Base-by-base conservation (phyloP, 2,888 invertebrate species). In the Eupeodes luniger region DNA sequence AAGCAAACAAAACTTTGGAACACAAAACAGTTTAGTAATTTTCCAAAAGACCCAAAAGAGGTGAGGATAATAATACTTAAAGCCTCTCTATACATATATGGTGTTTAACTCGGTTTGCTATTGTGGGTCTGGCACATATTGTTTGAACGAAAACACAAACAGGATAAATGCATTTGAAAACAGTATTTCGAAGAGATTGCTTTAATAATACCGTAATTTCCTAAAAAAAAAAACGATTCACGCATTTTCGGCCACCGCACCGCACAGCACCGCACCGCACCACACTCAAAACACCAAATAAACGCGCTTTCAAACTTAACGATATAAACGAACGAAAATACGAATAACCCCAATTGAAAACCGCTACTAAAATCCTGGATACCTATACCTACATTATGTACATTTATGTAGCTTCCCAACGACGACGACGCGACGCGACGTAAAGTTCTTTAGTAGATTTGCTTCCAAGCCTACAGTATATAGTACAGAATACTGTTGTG, bases 191-290 rank as follows among this genome's bases (percentile, higher is more conserved):
- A 57, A 67, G 74, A 86, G 86, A 83, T 86, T 79, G 75, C 79
- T 59, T 79, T 82, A 79, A 86, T 83, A 86, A 76, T 59, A 79
- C 75, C 59, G 86, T 86, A 61, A 86, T 86, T 86, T 80, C 70
- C 79, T 86, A 76, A 82, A 82, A 61, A 62, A 16, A 44, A 16
- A 62, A 62, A 36, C 70, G 57, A 82, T 79, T 82, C 82, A 70
- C 64, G 79, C 78, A 83, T 83, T 86, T 53, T 12, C 66, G 59
- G 64, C 86, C 75, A 79, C 82, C 75, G 4, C 51, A 51, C 14
- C 34, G 36, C 34, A 61, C 27, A 12, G 12, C 57, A 57, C 16
- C 11, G 67, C 85, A 77, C 27, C 27, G 6, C 27, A 57, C 53
- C 11, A 62, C 85, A 77, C 62, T 78, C 57, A 53, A 27, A 78